These are phyloP conservation scores for Junonia oenone DNA, from an alignment of 2,888 invertebrate species.

Conservation along the genomic window DNA sequence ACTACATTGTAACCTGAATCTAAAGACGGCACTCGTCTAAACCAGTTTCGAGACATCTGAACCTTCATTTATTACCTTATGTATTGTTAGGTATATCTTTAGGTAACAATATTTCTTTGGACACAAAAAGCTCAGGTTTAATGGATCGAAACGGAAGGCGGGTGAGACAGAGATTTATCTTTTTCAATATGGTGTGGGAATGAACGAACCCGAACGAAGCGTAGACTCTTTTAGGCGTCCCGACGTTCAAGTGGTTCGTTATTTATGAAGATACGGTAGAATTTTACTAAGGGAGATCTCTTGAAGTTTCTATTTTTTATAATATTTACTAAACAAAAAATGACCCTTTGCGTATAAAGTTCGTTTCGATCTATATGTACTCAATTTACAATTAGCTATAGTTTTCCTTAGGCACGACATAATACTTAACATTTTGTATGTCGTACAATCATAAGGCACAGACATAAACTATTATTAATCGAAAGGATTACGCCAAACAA, in stretches of 20 bases:
- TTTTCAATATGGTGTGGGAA: constrained; percentile 68
- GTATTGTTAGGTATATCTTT: constrained; percentile 29
- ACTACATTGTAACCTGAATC: constrained; percentile 47
- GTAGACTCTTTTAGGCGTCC: constrained; percentile 26
- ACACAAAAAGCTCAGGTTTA: constrained; percentile 40
- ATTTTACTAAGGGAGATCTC: background rate
- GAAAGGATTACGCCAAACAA: background rate
- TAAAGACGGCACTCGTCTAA: constrained; percentile 30
- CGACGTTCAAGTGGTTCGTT: constrained; percentile 54
- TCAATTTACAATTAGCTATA: too few species aligned
- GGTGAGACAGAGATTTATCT: constrained; percentile 67
- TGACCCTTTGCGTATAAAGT: too few species aligned
- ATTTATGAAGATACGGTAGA: constrained; percentile 32
- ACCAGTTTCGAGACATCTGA: constrained; percentile 31
- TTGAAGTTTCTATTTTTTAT: background rate
- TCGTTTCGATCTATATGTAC: too few species aligned
- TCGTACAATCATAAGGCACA: background rate
- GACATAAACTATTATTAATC: constrained; percentile 32
- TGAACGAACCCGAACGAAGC: constrained; percentile 34
- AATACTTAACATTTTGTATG: too few species aligned
- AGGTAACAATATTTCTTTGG: constrained; percentile 28
- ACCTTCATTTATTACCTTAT: constrained; percentile 32
- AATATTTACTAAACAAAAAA: background rate
- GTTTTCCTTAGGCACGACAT: too few species aligned
- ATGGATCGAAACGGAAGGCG: constrained; percentile 57